Conservation (phyloP, 2,888 invertebrate genomes). For the Prenolepis imparis region DNA sequence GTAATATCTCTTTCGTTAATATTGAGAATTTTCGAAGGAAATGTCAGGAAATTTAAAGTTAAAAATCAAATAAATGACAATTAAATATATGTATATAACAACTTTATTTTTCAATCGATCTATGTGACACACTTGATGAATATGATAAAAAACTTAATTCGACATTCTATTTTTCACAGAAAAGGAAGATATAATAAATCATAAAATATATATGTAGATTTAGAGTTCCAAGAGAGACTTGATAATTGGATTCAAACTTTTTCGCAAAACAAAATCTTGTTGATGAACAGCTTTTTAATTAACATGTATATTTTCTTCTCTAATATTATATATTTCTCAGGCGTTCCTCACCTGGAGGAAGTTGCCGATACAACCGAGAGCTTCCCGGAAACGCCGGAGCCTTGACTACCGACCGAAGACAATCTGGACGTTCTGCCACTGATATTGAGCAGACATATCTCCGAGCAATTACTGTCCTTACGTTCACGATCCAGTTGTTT, state of each 20-base stretch:
- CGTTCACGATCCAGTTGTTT: constrained; percentile 88
- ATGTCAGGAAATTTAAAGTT: not conserved
- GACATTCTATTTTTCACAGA: not conserved
- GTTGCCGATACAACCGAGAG: constrained; percentile 83
- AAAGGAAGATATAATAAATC: not conserved
- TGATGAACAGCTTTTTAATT: not conserved
- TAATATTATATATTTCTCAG: not conserved
- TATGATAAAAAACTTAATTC: not conserved
- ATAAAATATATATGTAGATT: not conserved
- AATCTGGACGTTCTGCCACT: constrained; percentile 93
- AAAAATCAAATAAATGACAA: not conserved
- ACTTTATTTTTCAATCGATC: not conserved
- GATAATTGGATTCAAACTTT: not conserved
- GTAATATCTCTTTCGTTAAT: not conserved
- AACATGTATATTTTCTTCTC: not conserved
- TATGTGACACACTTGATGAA: not conserved
- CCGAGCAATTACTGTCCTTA: constrained; percentile 92
- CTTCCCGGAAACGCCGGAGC: constrained; percentile 88
- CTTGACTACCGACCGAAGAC: constrained; percentile 94
- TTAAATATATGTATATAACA: not conserved
- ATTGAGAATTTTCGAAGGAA: not conserved
- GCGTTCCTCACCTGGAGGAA: constrained; percentile 81
- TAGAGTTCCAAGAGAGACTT: not conserved
- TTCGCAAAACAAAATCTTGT: not conserved
- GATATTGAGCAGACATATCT: constrained; percentile 91